Percentiles rank a stretch among this genome's conserved stretches.
Conservation (phyloP, 1,140 invertebrate species). For the Trichonephila inaurata region DNA sequence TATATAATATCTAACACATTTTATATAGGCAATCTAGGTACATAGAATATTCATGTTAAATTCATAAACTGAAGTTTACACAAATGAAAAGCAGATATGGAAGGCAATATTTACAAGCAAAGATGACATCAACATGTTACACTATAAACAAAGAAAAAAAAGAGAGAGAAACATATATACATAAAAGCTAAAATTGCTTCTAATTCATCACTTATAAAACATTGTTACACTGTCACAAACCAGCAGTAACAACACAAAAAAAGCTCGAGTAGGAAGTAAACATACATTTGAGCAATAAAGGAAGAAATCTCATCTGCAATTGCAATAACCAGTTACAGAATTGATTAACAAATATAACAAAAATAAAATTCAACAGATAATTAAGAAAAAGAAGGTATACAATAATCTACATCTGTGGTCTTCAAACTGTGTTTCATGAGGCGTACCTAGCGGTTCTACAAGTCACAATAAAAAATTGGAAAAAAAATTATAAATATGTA, state of each 20-base stretch:
- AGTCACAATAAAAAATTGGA: too few species aligned
- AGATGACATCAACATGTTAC: neutral
- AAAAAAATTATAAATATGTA: too few species aligned
- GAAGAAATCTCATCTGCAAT: conserved; percentile 11
- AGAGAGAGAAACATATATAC: neutral
- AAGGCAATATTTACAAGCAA: conserved; percentile 8
- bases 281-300: conserved; percentile 53
- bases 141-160: neutral
- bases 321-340: too few species aligned
- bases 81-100: conserved; percentile 5
- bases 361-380: too few species aligned
- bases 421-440: too few species aligned
- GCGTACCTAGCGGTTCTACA: too few species aligned
- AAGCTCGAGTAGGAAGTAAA: conserved; percentile 38
- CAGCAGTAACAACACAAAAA: neutral
- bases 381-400: too few species aligned
- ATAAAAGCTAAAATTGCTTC: neutral
- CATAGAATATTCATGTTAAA: neutral
- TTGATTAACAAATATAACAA: too few species aligned
- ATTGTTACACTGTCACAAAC: neutral
- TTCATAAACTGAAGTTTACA: neutral
- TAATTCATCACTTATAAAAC: neutral
- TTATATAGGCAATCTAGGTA: neutral
- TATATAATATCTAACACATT: neutral
- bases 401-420: too few species aligned